phyloP scores from a whole-genome alignment of 2,797 vertebrate species.

The Lepidocolaptes lacrymiger region DNA sequence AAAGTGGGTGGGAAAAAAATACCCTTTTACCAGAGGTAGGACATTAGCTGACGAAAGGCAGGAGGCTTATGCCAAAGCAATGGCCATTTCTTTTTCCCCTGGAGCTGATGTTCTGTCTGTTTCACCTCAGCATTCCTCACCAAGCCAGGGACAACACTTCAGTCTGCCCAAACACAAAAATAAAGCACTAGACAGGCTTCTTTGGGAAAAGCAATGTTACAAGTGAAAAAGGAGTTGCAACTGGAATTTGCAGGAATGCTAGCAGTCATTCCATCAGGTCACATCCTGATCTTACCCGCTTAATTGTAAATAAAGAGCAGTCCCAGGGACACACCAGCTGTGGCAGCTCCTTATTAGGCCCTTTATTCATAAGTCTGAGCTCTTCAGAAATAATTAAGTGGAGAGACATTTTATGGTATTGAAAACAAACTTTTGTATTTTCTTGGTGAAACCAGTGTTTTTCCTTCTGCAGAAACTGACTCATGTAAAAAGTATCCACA shows the following conservation, averaged over 20 bases:
- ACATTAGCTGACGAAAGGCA: slow-evolving; percentile 58
- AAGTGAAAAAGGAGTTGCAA: slow-evolving; percentile 19
- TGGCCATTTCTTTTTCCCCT: slow-evolving; percentile 3
- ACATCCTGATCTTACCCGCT: neutral
- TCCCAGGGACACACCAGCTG: neutral
- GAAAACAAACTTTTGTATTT: slow-evolving; percentile 26
- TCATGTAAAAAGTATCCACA: slow-evolving; percentile 27
- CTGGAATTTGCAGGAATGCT: slow-evolving; percentile 28
- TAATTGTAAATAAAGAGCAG: slow-evolving; percentile 1
- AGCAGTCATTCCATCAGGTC: slow-evolving; percentile 25
- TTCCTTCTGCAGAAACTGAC: slow-evolving; percentile 28
- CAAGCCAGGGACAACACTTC: slow-evolving; percentile 34
- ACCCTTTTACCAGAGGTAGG: neutral
- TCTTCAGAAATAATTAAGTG: slow-evolving; percentile 23
- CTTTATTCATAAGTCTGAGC: neutral
- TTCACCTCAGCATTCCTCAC: slow-evolving; percentile 16
- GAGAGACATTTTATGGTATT: neutral
- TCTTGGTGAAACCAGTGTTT: slow-evolving; percentile 26
- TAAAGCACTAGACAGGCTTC: slow-evolving; percentile 15
- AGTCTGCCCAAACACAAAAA: slow-evolving; percentile 30
- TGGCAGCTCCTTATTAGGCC: slow-evolving; percentile 4
- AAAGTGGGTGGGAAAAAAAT: slow-evolving; percentile 44
- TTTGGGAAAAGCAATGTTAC: slow-evolving; percentile 55
- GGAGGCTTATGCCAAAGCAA: neutral
- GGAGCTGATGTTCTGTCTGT: slow-evolving; percentile 16